Conservation (phyloP, 2,888 invertebrate species). For the Rhyacophila evoluta region DNA sequence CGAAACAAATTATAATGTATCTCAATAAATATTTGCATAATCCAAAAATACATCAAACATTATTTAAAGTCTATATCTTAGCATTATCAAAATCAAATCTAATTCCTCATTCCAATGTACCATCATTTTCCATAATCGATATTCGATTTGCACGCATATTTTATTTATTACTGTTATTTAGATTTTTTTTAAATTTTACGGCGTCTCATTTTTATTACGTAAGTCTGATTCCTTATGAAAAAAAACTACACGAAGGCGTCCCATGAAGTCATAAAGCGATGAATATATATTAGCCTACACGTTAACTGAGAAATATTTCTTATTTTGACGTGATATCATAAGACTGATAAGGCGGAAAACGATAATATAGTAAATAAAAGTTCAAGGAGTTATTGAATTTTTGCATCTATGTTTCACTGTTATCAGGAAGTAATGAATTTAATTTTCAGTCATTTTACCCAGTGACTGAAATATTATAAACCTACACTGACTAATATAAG, state of each 20-base stretch:
- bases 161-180: not conserved
- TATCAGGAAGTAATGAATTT: constrained; percentile 32
- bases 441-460: not conserved
- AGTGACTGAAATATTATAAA: not conserved
- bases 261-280: not conserved
- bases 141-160: not conserved
- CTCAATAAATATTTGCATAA: not conserved
- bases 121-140: not conserved
- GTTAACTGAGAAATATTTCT: not conserved
- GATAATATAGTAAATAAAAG: not conserved
- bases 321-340: not conserved
- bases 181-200: not conserved
- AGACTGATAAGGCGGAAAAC: constrained; percentile 26
- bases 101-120: not conserved
- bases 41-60: not conserved
- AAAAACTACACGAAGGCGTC: not conserved
- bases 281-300: not conserved
- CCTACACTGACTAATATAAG: not conserved
- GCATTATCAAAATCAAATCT: not conserved
- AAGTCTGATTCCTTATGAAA: not conserved
- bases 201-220: not conserved
- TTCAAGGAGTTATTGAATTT: constrained; percentile 32
- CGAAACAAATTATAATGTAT: not conserved
- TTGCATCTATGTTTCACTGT: constrained; percentile 10
- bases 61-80: not conserved